Base-by-base conservation (phyloP, 2,888 invertebrate species). In the Stratiomys singularior region DNA sequence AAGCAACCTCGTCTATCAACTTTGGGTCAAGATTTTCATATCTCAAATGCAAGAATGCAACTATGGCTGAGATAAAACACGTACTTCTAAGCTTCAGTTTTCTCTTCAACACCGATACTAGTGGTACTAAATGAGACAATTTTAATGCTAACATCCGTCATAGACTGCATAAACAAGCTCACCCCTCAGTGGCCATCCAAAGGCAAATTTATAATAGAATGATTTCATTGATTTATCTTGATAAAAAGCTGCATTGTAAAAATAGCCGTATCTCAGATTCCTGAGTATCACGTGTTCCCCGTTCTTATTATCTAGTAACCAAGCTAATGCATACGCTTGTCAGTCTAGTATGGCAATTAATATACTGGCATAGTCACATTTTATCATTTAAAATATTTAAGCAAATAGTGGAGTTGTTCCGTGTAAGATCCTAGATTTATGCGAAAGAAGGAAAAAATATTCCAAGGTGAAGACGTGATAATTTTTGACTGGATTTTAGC, bases 221-320 rank as follows among this genome's bases (percentile, higher is more conserved):
- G 30, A 76, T 46, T 76, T 69, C 46, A 66, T 76, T 78, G 78
- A 78, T 78, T 78, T 78, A 76, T 56, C 64, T 67, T 25, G 77
- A 78, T 64, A 78, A 78, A 78, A 74, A 64, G 74, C 23, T 58
- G 74, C 71, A 78, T 78, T 74, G 37, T 69, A 60, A 74, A 77
- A 25, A 25, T 23, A 69, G 37, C 37, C 18, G 18, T 72, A 52
- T 72, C 71, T 52, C 47, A 30, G 30, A 56, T 56, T n/a, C 1
- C 21, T 13, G n/a, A 18, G 13, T 27, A 37, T 66, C 66, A 66
- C 66, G 66, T 66, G 66, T 18, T 66, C 28, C 7, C 23, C 7
- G 15, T 25, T 18, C 15, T 1, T 25, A 27, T 27, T 27, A 25
- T 63, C 27, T 63, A 25, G 28, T 63, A 27, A 27, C 28, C 23